Conservation (phyloP, 2,797 vertebrate genomes). For the Sebastiscus albofasciatus region DNA sequence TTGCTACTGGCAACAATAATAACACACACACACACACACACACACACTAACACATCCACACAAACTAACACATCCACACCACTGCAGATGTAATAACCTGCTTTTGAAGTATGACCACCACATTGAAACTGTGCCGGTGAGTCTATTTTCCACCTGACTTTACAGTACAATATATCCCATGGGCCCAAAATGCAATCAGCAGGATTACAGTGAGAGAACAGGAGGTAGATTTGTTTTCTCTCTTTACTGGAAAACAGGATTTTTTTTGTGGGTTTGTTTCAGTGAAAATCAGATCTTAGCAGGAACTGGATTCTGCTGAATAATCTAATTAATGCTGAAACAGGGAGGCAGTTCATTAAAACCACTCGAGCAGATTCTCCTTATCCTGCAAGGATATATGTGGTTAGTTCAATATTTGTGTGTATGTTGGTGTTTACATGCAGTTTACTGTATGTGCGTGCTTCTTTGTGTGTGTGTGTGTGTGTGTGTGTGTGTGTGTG, state of each 20-base stretch:
- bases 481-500: neutral
- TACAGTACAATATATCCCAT: slow-evolving; percentile 38
- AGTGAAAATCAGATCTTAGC: slow-evolving; percentile 20
- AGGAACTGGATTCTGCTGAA: slow-evolving; percentile 21
- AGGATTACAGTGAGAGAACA: slow-evolving; percentile 30
- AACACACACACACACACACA: slow-evolving; percentile 24
- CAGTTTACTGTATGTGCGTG: neutral
- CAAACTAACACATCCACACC: neutral
- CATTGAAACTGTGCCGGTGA: neutral
- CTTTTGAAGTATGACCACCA: slow-evolving; percentile 46
- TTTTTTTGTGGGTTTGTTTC: slow-evolving; percentile 2
- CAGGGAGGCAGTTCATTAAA: slow-evolving; percentile 60
- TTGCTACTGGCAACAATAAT: slow-evolving; percentile 23
- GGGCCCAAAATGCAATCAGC: slow-evolving; percentile 58
- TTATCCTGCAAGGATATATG: slow-evolving; percentile 32
- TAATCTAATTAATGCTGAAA: slow-evolving; percentile 31
- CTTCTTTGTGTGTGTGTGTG: neutral
- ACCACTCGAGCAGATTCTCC: slow-evolving; percentile 45
- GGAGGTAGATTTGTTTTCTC: neutral
- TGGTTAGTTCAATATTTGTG: slow-evolving; percentile 23
- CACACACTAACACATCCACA: neutral
- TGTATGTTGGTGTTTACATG: slow-evolving; percentile 15
- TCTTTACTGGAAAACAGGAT: slow-evolving; percentile 22
- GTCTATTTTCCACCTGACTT: slow-evolving; percentile 61
- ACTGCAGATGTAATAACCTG: slow-evolving; percentile 41